Evolutionary conservation across 2,888 invertebrate genomes (phyloP).

Genomic region (Epsilonema sp.): DNA sequence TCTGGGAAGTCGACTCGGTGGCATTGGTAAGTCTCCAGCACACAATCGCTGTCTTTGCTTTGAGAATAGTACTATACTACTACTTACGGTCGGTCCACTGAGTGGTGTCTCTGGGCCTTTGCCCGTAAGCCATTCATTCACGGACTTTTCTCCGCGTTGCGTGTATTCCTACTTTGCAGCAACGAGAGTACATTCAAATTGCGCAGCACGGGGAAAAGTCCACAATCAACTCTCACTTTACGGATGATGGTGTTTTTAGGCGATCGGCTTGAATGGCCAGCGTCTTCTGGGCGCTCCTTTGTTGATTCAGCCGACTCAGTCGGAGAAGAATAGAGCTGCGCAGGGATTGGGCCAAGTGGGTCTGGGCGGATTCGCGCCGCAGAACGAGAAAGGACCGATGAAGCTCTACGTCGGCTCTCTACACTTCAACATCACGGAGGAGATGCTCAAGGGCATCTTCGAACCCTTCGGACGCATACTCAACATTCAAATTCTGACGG

Average conservation of each 20-base stretch:
- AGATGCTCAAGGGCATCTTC: constrained; percentile 93
- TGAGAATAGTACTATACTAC: no score
- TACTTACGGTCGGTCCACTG: no score
- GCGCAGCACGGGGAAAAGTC: no score
- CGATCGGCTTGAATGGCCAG: constrained; percentile 82
- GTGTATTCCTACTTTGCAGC: no score
- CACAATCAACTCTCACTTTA: no score
- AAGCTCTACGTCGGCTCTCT: constrained; percentile 87
- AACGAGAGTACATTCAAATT: no score
- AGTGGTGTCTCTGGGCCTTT: no score
- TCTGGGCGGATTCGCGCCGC: not conserved
- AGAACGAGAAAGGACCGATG: constrained; percentile 50
- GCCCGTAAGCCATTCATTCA: no score
- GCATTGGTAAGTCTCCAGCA: constrained; percentile 57
- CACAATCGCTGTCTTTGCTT: no score
- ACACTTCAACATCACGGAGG: constrained; percentile 95
- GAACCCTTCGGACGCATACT: constrained; percentile 52
- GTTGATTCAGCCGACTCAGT: constrained; percentile 92
- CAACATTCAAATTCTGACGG: constrained; percentile 79
- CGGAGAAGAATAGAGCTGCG: constrained; percentile 46
- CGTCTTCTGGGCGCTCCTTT: constrained; percentile 85
- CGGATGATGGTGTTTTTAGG: constrained; percentile 50
- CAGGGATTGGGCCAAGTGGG: no score
- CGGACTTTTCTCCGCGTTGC: no score
- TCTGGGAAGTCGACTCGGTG: constrained; percentile 89